Evolutionary conservation across 1,140 invertebrate species (phyloP), one percentile per base, ranked within the genome.

Genomic region (Atta colombica): DNA sequence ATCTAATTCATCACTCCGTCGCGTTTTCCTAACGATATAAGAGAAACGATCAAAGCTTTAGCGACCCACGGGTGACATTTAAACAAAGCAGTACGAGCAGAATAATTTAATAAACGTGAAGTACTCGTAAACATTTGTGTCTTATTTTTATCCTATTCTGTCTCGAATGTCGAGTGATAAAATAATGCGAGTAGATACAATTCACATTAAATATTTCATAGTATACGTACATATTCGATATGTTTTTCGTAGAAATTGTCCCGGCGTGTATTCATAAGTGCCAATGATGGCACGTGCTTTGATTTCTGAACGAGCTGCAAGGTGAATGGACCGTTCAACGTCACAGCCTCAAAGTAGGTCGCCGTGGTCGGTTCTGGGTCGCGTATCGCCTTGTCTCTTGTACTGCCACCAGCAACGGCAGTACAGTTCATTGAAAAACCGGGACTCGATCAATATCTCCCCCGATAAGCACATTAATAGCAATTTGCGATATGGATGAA

Each of bases 271-370:
- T 74, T 84, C 58, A 21, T 35, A 61, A 74, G 80, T 61, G 60
- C 75, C 39, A 39, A 74, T 31, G 35, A 49, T 18, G 60, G 53
- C 80, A 53, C 75, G 82, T 86, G 60, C 71, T 86, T 86, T 77
- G 60, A 77, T 81, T 86, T 87, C 69, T 89, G 88, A 89, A 89
- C 81, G 89, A 91, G 87, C 78, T 81, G 75, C 91, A 92, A 92
- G 91, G 91, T 93, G 92, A 93, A 93, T 93, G 92, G 92, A 93
- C 92, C 88, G 71, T 86, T 74, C 90, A 85, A 87, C 91, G 90
- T 92, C 92, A 91, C 86, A 75, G 81, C 88, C 86, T 74, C 74
- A 55, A 93, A 93, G 82, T 92, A 49, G 92, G 92, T 93, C 92
- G 92, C 75, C 78, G 85, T 78, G 45, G 35, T 71, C 65, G 77